Percentiles rank a stretch among this genome's conserved stretches.
phyloP scores from a whole-genome alignment of 1,140 invertebrate species.

The Drosophila repletoides region DNA sequence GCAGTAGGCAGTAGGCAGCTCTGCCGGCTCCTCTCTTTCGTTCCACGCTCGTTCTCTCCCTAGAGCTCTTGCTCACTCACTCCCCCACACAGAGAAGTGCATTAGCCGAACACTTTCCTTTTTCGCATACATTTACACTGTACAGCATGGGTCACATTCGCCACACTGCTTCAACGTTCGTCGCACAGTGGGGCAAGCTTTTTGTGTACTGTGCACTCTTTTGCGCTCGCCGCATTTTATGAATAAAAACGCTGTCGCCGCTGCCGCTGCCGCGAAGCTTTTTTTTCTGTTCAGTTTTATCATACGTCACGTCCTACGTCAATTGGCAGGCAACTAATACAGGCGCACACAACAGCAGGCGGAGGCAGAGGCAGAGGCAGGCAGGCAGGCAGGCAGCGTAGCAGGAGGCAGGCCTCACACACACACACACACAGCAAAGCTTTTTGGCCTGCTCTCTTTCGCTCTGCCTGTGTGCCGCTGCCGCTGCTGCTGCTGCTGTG shows the following conservation, averaged over 20 bases:
- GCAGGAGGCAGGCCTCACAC: slow-evolving; percentile 49
- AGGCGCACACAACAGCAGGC: slow-evolving; percentile 6
- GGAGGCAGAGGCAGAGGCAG: slow-evolving; percentile 18
- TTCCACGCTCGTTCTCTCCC: neutral
- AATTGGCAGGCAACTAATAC: slow-evolving; percentile 56
- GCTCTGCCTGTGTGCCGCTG: slow-evolving; percentile 18
- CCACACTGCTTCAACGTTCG: slow-evolving; percentile 28
- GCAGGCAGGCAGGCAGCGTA: slow-evolving; percentile 5
- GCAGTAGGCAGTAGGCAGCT: too few species aligned
- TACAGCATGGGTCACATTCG: slow-evolving; percentile 21
- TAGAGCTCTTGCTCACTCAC: slow-evolving; percentile 13
- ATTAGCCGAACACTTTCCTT: slow-evolving; percentile 62
- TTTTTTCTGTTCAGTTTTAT: slow-evolving; percentile 37
- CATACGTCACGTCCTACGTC: slow-evolving; percentile 74
- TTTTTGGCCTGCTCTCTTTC: slow-evolving; percentile 49
- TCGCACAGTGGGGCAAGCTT: slow-evolving; percentile 31
- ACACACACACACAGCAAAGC: slow-evolving; percentile 30
- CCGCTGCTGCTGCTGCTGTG: neutral
- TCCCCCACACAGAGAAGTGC: slow-evolving; percentile 32
- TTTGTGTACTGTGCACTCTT: slow-evolving; percentile 20
- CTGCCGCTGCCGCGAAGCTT: too few species aligned
- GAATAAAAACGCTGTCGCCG: slow-evolving; percentile 24
- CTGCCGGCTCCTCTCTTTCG: slow-evolving; percentile 6
- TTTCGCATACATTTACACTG: slow-evolving; percentile 36
- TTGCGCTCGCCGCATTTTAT: slow-evolving; percentile 26